Percentiles rank a stretch among this genome's conserved stretches.
Conservation (phyloP, 2,888 invertebrate species). For the Adelognathus sp. region DNA sequence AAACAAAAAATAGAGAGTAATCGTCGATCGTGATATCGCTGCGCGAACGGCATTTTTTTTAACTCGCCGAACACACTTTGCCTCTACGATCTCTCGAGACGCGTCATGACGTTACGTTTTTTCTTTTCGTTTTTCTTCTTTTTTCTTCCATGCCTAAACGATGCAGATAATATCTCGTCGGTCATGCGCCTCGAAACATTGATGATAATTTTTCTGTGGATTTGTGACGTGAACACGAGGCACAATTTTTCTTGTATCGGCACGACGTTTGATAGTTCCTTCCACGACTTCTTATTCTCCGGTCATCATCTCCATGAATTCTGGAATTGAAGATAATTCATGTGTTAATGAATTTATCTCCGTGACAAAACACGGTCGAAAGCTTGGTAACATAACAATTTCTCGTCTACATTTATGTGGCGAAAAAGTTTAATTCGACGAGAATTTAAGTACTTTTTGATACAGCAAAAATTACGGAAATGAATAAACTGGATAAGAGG, state of each 20-base stretch:
- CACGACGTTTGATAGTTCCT: constrained; percentile 51
- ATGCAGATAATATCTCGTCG: constrained; percentile 22
- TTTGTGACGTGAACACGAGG: constrained; percentile 56
- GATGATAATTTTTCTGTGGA: constrained; percentile 61
- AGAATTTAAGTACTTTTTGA: no score
- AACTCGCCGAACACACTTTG: constrained; percentile 35
- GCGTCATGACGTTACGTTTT: constrained; percentile 62
- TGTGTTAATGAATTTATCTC: neutral
- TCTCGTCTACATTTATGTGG: no score
- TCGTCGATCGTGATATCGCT: constrained; percentile 26
- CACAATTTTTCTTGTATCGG: constrained; percentile 63
- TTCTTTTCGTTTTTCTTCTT: neutral
- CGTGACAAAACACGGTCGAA: no score
- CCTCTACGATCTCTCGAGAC: constrained; percentile 54
- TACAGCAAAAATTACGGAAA: no score
- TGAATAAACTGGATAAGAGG: no score
- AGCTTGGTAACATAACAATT: no score
- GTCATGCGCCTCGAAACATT: constrained; percentile 62
- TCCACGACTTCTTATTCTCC: constrained; percentile 86
- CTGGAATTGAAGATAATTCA: constrained; percentile 84
- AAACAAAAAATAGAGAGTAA: constrained; percentile 32
- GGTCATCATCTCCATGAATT: constrained; percentile 98
- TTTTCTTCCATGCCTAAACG: constrained; percentile 5
- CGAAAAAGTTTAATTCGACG: no score
- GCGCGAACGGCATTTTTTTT: constrained; percentile 12